Evolutionary conservation across 1,140 invertebrate species (phyloP).

Genomic region (Drosophila subobscura): DNA sequence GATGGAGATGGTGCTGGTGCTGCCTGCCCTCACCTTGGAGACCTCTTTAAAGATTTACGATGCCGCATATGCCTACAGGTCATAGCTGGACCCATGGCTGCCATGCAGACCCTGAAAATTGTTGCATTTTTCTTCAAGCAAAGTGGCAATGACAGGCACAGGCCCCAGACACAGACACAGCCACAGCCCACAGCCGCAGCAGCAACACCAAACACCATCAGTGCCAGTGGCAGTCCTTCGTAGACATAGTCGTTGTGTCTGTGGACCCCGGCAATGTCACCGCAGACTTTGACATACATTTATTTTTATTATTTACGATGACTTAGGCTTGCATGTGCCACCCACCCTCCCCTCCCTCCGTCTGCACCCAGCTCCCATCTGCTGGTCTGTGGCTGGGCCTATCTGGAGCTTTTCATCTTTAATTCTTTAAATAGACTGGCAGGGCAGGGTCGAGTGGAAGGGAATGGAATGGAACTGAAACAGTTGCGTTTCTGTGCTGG

Average conservation of each 20-base stretch:
- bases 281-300: conserved; percentile 81
- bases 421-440: conserved; percentile 80
- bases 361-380: conserved; percentile 2
- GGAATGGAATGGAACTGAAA: conserved; percentile 27
- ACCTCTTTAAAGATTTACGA: conserved; percentile 83
- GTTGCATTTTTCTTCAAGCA: conserved; percentile 76
- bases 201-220: conserved; percentile 5
- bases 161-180: conserved; percentile 11
- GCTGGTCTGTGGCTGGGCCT: conserved; percentile 22
- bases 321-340: conserved; percentile 54
- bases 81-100: conserved; percentile 53
- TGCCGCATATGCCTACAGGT: conserved; percentile 81
- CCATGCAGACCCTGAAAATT: conserved; percentile 68
- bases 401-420: conserved; percentile 71
- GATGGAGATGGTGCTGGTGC: conserved; percentile 5
- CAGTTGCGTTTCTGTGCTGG: conserved; percentile 67
- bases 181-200: conserved; percentile 39
- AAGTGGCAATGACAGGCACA: conserved; percentile 70
- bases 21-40: conserved; percentile 67
- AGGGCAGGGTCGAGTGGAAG: conserved; percentile 24
- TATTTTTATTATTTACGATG: conserved; percentile 82
- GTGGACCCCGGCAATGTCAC: conserved; percentile 63
- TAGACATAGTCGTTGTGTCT: conserved; percentile 36
- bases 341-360: not conserved
- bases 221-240: not conserved